These are phyloP conservation scores for Apostichopus japonicus DNA, from an alignment of 35 echinoderm and acorn worm genomes.

Conservation along the genomic window DNA sequence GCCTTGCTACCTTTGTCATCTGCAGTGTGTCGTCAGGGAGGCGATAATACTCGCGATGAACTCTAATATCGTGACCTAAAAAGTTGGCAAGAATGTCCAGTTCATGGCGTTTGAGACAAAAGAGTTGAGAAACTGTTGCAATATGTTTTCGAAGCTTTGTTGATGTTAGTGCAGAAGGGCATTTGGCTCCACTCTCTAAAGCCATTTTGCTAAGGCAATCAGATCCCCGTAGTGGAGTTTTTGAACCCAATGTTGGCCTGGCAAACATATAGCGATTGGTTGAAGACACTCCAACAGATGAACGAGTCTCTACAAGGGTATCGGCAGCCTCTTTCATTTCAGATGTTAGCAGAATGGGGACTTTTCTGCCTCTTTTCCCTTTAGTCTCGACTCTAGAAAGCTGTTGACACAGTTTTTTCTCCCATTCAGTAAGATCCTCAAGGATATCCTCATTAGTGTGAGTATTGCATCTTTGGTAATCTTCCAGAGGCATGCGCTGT, in stretches of 20 bases:
- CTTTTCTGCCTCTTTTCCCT: conserved; percentile 62
- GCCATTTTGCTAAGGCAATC: conserved; percentile 66
- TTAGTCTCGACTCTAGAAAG: conserved; percentile 61
- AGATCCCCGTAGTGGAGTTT: neutral
- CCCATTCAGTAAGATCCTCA: neutral
- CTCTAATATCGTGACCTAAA: too few species aligned
- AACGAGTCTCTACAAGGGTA: neutral
- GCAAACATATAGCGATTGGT: neutral
- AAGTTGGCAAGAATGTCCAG: too few species aligned
- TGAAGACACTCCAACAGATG: neutral
- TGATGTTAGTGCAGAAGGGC: conserved; percentile 38
- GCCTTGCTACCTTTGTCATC: conserved; percentile 57
- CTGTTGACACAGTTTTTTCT: conserved; percentile 33
- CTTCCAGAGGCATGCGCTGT: neutral
- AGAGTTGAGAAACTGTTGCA: too few species aligned
- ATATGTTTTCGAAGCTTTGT: conserved; percentile 67
- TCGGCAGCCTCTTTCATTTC: conserved; percentile 44
- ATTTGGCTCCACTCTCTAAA: conserved; percentile 11
- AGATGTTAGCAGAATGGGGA: conserved; percentile 51
- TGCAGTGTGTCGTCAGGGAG: conserved; percentile 61
- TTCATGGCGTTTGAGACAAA: too few species aligned
- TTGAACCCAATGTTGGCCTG: neutral
- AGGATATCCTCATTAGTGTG: neutral
- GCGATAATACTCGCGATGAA: conserved; percentile 68
- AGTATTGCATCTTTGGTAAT: neutral